Evolutionary conservation across 2,888 invertebrate species (phyloP), one percentile per base, ranked within the genome.

Genomic region (Scaptomyza tumidula): DNA sequence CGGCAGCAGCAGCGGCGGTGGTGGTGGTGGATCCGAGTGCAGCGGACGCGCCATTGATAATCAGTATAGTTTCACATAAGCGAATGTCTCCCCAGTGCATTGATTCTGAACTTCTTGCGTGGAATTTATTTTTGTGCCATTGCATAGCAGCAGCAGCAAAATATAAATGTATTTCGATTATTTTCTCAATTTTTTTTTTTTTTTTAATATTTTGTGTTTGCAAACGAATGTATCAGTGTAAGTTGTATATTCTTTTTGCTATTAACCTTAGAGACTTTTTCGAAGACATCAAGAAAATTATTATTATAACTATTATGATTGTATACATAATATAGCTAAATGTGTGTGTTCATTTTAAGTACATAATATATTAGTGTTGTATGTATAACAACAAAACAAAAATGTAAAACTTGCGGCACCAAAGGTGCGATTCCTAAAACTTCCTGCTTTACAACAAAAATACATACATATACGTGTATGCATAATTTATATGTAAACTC

Each of bases 21-120:
- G 68, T 45, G 16, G 55, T 16, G 35, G 63, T 29, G 76, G 69
- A 41, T 48, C 45, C 54, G 83, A 84, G 53, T 77, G 88, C 66
- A 84, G 50, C 43, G 92, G 91, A 19, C 90, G 97, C 60, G 97
- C 97, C 27, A 94, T 97, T 14, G 97, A 97, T 91, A 97, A 97
- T 92, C 96, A 96, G 77, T 97, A 97, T 92, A 95, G 95, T 90
- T 96, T 95, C 91, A 95, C 95, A 72, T 95, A 93, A 54, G 52
- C 68, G 33, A 56, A 11, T 43, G 37, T 53, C 50, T 58, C 31
- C 61, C 31, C 57, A 62, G 49, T 68, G 76, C 60, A 65, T 77
- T 64, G 49, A 70, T 62, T 77, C 81, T 67, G 54, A 67, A 57
- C 63, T 69, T 78, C 52, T 67, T 70, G 69, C 49, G 86, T 71